Base-by-base conservation (phyloP, 2,797 vertebrate genomes). In the Lepilemur ruficaudatus region DNA sequence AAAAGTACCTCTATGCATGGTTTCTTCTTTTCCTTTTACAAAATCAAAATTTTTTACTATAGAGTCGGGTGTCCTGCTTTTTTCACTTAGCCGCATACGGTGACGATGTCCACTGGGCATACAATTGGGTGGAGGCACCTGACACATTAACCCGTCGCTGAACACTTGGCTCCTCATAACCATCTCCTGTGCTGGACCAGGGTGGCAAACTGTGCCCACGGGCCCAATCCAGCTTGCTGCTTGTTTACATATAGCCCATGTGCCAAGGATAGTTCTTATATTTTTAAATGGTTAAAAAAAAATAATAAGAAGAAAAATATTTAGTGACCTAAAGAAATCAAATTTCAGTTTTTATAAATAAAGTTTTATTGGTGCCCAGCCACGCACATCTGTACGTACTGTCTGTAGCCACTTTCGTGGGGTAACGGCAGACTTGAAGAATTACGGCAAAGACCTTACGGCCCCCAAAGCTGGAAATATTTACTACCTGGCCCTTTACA, bases 51-150 rank as follows among this genome's bases (percentile, higher is more conserved):
- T n/a, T n/a, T n/a, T 15, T 25, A 0, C 25, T 0, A 1, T 14
- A 0, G 8, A 11, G 9, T 5, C 1, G 20, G 18, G 25, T 1
- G 23, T 18, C 22, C 46, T 6, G 41, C 28, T 10, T 30, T 50
- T 30, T 0, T 13, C 25, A 1, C 30, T 32, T 2, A 20, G 48
- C 57, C 41, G n/a, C 20, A 6, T 3, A 0, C 0, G 9, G 41
- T 28, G 61, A 25, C 2, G 0, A 5, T 11, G 46, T n/a, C 15
- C 13, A 3, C 4, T 0, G 3, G 15, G 41, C 17, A 18, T 10
- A 4, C 1, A 1, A 2, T 35, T 1, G 55, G 7, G 8, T 1
- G 50, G 28, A 1, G 4, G 7, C 0, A 2, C 7, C 30, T 23
- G 5, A 0, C 28, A 6, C 63, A 0, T 7, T 10, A 13, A 30